Evolutionary conservation across 2,113 vertebrate species (phyloP), one percentile per base, ranked within the genome.

Genomic region (Paramisgurnus dabryanus): DNA sequence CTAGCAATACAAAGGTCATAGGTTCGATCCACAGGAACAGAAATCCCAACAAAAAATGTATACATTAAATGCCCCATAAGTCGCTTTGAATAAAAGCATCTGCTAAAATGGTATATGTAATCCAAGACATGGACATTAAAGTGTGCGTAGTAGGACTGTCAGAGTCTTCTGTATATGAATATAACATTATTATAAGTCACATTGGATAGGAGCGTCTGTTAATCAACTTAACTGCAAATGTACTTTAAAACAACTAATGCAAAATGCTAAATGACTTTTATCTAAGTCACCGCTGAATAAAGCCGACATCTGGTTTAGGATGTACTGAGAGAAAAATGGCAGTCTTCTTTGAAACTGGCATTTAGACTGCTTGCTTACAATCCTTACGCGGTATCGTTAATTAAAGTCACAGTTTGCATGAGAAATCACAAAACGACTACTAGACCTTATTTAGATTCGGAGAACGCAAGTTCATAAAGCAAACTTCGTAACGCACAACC

Each of bases 391-490:
- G 6, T 58, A 9, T 43, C 53, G 58, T 72, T 43, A 43, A n/a
- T 58, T 58, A 72, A 71, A 72, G 53, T 72, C 39, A 55, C 53
- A 41, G 5, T 41, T n/a, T 39, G 43, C 22, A n/a, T 39, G 58
- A 49, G 41, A 49, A 75, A 39, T 47, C 63, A 58, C 40, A 9
- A 41, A 58, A 53, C 5, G 15, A 2, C 27, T 34, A 34, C 27
- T 7, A 64, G 18, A 45, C 58, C 72, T 34, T 43, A 40, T 55
- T 50, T 55, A 13, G 0, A 9, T 55, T 2, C 47, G 6, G 41
- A 60, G 55, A 64, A 13, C 18, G 61, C 43, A 75, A 49, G 58
- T 75, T 75, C 18, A 75, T 39, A 15, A 66, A 77, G 61, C 61
- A 60, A 61, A 74, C 6, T 45, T 47, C 27, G 7, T 60, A 64